phyloP scores from a whole-genome alignment of 1,140 invertebrate species.

The Schlechtendalia chinensis region DNA sequence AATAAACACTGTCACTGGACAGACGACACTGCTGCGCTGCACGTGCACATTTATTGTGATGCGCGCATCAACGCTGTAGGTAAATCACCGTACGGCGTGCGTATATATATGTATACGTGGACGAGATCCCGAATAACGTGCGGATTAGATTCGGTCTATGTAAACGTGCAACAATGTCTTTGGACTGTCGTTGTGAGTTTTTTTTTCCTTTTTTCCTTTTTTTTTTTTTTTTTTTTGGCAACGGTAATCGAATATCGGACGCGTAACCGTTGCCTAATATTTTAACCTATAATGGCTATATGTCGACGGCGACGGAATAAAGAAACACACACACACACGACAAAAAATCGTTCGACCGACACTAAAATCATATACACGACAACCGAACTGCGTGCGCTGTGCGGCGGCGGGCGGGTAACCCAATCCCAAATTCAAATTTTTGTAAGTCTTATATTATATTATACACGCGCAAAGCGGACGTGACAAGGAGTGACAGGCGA shows the following conservation, averaged over 20 bases:
- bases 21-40: too few relatives aligned
- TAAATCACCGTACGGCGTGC: constrained; percentile 2
- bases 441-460: neutral
- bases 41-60: neutral
- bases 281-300: too few relatives aligned
- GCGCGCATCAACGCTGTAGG: constrained; percentile 32
- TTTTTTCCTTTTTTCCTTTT: neutral
- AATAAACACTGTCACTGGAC: too few relatives aligned
- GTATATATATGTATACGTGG: too few relatives aligned
- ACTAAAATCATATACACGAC: constrained; percentile 19
- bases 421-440: constrained; percentile 45
- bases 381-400: neutral
- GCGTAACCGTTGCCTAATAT: neutral
- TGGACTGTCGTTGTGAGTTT: neutral
- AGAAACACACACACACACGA: neutral
- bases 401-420: neutral
- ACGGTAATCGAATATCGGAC: neutral
- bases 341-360: neutral
- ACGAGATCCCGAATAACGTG: neutral
- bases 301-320: neutral
- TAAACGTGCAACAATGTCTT: neutral
- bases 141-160: constrained; percentile 24
- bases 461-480: constrained; percentile 15
- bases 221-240: constrained; percentile 27
- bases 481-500: constrained; percentile 46